Evolutionary conservation across 2,888 invertebrate genomes (phyloP).

Genomic region (Ornithoptera alexandrae): DNA sequence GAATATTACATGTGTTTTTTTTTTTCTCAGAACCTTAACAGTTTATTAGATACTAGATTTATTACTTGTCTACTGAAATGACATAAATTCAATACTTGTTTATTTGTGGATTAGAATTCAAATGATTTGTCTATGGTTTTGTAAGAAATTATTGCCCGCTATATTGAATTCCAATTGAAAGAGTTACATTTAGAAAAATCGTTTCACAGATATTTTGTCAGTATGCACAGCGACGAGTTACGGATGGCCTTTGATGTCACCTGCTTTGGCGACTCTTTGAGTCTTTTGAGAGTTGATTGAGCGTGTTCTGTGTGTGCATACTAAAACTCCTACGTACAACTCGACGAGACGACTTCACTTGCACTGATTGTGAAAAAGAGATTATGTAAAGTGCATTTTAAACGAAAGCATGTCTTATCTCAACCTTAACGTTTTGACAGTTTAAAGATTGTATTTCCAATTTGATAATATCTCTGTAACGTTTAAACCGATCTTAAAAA

Average conservation of each 20-base stretch:
- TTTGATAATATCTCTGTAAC: too few relatives aligned
- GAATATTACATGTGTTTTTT: not conserved
- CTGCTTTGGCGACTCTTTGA: constrained; percentile 23
- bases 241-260: constrained; percentile 23
- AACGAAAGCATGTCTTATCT: not conserved
- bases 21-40: too few relatives aligned
- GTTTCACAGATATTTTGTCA: constrained; percentile 18
- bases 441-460: too few relatives aligned
- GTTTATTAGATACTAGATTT: not conserved
- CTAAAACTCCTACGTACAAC: constrained; percentile 12
- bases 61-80: not conserved
- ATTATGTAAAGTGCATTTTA: not conserved
- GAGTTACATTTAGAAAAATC: constrained; percentile 12
- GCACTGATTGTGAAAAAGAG: constrained; percentile 11
- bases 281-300: constrained; percentile 27
- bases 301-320: constrained; percentile 19
- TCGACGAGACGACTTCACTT: constrained; percentile 9
- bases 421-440: too few relatives aligned
- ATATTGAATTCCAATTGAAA: constrained; percentile 10
- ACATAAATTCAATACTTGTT: not conserved
- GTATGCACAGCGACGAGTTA: constrained; percentile 21
- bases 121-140: not conserved
- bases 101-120: too few relatives aligned
- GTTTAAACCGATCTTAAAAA: too few relatives aligned
- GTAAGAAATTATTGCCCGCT: not conserved